A percentile compares a stretch with the other conserved stretches of the same genome.
These are phyloP conservation scores for Odocoileus virginianus DNA, from an alignment of 2,113 vertebrate species.

Conservation along the genomic window DNA sequence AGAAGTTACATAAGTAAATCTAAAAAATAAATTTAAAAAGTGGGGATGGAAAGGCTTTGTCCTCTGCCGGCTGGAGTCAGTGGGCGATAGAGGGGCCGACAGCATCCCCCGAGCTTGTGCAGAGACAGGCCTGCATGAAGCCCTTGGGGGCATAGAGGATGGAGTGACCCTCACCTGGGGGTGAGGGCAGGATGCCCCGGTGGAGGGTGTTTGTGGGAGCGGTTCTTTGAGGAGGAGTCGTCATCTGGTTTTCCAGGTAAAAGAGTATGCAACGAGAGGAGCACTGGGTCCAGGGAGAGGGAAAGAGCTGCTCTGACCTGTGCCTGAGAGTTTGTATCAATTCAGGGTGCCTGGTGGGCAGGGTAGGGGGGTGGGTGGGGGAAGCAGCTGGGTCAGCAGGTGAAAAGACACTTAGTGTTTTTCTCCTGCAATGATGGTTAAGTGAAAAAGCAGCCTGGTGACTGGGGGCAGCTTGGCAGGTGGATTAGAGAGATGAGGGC, in stretches of 20 bases:
- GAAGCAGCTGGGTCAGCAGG: background rate
- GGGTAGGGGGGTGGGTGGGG: background rate
- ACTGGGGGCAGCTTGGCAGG: background rate
- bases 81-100: background rate
- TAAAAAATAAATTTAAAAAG: background rate
- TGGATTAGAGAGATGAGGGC: no score
- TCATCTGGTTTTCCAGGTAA: background rate
- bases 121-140: background rate
- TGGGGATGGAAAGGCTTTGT: background rate
- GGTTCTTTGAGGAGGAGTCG: background rate
- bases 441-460: background rate
- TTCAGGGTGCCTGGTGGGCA: background rate
- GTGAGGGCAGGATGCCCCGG: fast-evolving
- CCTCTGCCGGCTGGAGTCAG: background rate
- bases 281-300: fast-evolving
- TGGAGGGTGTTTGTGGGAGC: background rate
- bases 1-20: background rate
- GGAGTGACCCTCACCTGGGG: fast-evolving
- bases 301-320: fast-evolving
- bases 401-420: background rate
- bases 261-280: fast-evolving
- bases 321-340: background rate
- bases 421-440: background rate
- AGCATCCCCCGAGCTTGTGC: fast-evolving
- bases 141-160: fast-evolving